Evolutionary conservation across 2,797 vertebrate species (phyloP).

Genomic region (Lutjanus campechanus): DNA sequence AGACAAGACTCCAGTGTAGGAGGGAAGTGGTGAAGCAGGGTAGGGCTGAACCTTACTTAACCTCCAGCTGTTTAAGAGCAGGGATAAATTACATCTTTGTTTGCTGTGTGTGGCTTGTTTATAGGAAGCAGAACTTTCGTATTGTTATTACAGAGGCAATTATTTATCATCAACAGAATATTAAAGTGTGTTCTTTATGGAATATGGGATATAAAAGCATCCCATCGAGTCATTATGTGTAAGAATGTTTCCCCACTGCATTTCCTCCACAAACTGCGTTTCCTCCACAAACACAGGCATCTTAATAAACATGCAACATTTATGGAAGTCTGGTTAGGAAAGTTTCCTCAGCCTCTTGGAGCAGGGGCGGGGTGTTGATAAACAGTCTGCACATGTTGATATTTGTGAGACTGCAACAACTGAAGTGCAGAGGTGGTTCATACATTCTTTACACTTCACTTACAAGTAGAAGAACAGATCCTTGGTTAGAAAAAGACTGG

Average conservation of each 20-base stretch:
- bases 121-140: constrained; percentile 8
- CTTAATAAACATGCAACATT: constrained; percentile 44
- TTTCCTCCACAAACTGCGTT: constrained; percentile 3
- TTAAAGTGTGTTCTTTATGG: not conserved
- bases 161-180: not conserved
- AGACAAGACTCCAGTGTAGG: not conserved
- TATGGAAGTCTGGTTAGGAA: constrained; percentile 2
- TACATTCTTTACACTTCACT: no score
- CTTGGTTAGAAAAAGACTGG: no score
- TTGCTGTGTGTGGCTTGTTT: constrained; percentile 22
- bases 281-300: constrained; percentile 3
- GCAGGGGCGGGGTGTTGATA: not conserved
- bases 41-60: constrained; percentile 5
- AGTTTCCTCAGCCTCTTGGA: constrained; percentile 7
- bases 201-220: constrained; percentile 15
- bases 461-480: no score
- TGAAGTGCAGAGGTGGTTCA: no score
- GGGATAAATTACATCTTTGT: not conserved
- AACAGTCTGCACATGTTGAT: constrained; percentile 10
- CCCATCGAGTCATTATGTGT: not conserved
- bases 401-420: not conserved
- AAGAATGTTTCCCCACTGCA: not conserved
- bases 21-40: not conserved
- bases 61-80: constrained; percentile 17
- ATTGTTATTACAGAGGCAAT: not conserved